Percentiles rank a stretch among this genome's conserved stretches.
Evolutionary conservation across 1,140 invertebrate species (phyloP).

Genomic region (Colletes gigas): DNA sequence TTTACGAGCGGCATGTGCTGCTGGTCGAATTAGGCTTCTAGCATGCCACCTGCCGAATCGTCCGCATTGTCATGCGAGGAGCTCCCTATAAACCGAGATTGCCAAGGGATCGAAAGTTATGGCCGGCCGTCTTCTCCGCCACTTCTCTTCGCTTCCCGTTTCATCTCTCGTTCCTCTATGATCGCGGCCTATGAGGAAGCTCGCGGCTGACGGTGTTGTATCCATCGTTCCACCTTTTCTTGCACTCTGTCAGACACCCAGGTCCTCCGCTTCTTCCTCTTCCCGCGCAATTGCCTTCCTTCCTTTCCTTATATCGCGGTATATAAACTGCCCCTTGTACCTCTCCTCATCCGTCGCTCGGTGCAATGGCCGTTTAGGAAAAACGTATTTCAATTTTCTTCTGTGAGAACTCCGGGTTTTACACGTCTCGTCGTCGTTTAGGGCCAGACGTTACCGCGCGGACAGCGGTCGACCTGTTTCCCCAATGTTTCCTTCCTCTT

Average conservation of each 20-base stretch:
- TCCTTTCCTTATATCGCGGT: constrained; percentile 42
- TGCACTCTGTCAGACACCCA: background rate
- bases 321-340: constrained; percentile 35
- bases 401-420: constrained; percentile 40
- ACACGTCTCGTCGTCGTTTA: constrained; percentile 15
- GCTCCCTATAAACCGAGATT: constrained; percentile 68
- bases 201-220: constrained; percentile 42
- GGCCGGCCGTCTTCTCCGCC: constrained; percentile 33
- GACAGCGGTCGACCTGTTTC: background rate
- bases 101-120: constrained; percentile 67
- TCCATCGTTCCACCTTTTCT: background rate
- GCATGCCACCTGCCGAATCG: constrained; percentile 54
- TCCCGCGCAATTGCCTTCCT: background rate
- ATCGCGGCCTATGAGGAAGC: constrained; percentile 50
- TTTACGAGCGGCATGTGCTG: constrained; percentile 66
- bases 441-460: background rate
- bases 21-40: constrained; percentile 58
- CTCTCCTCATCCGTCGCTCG: background rate
- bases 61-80: constrained; percentile 65
- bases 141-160: constrained; percentile 27
- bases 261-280: background rate
- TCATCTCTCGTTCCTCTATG: constrained; percentile 10
- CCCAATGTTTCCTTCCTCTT: background rate
- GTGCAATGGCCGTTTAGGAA: constrained; percentile 5
- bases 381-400: constrained; percentile 56